Conservation (phyloP, 2,113 vertebrate species). For the Chauna torquata region DNA sequence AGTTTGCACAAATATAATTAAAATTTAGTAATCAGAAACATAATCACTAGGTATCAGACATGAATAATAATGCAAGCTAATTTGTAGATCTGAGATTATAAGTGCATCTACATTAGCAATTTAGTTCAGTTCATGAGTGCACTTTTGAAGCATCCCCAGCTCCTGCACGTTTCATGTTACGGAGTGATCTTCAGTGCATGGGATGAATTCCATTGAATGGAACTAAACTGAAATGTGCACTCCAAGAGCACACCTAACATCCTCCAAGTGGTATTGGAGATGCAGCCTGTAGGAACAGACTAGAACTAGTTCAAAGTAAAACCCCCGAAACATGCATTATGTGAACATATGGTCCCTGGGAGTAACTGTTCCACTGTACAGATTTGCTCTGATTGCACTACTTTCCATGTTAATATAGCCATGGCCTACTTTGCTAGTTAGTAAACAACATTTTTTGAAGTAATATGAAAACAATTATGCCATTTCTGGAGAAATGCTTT, state of each 20-base stretch:
- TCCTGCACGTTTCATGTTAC: not conserved
- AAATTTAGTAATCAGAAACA: not conserved
- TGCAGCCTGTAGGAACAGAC: not conserved
- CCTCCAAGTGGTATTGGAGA: not conserved
- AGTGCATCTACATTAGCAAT: not conserved
- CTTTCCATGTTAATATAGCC: not conserved
- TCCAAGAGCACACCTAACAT: not conserved
- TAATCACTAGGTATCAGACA: not conserved
- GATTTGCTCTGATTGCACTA: not conserved
- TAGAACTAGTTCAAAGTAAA: not conserved
- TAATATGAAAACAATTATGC: not conserved
- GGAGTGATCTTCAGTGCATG: not conserved
- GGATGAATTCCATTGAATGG: not conserved
- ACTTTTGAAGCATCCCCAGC: not conserved
- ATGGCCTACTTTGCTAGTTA: not conserved
- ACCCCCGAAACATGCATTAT: not conserved
- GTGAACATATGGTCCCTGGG: not conserved
- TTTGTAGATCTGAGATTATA: not conserved
- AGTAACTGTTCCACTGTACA: not conserved
- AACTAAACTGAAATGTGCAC: not conserved
- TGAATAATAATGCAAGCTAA: not conserved
- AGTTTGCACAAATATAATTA: not conserved
- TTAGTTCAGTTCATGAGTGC: not conserved
- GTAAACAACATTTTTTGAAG: not conserved
- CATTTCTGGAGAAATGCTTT: not conserved